Evolutionary conservation across 2,888 invertebrate genomes (phyloP).

Genomic region (Thymelicus sylvestris): DNA sequence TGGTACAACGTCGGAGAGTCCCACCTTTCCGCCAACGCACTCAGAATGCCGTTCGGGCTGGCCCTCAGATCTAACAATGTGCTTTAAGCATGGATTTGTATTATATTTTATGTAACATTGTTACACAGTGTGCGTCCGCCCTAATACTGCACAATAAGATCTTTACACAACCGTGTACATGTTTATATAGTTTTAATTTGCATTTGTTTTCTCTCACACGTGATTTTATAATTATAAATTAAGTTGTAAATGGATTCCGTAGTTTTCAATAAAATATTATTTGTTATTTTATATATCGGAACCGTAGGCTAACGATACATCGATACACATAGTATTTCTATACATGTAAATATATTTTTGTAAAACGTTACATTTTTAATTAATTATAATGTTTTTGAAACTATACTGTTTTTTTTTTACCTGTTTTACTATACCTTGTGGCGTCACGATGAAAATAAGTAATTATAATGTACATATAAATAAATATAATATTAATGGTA

Average conservation of each 20-base stretch:
- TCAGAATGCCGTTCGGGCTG: no score
- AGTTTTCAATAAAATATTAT: constrained; percentile 39
- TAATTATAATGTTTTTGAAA: constrained; percentile 80
- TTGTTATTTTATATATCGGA: constrained; percentile 42
- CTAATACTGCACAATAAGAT: constrained; percentile 30
- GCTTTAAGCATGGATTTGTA: background rate
- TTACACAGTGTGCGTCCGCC: constrained; percentile 23
- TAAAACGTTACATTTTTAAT: constrained; percentile 83
- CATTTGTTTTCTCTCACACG: constrained; percentile 55
- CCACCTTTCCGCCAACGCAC: no score
- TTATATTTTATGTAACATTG: constrained; percentile 36
- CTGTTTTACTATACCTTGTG: background rate
- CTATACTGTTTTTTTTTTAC: constrained; percentile 53
- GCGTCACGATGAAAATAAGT: no score
- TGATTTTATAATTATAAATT: constrained; percentile 33
- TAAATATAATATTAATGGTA: no score
- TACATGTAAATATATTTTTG: constrained; percentile 83
- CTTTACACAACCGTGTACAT: constrained; percentile 31
- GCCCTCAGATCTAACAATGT: no score
- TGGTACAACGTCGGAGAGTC: no score
- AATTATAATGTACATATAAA: no score
- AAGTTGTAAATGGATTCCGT: constrained; percentile 41
- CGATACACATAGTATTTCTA: constrained; percentile 55
- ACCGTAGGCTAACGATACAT: constrained; percentile 41
- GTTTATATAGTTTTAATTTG: constrained; percentile 51